Conservation (phyloP, 1,140 invertebrate species). For the Trichomalopsis sarcophagae region DNA sequence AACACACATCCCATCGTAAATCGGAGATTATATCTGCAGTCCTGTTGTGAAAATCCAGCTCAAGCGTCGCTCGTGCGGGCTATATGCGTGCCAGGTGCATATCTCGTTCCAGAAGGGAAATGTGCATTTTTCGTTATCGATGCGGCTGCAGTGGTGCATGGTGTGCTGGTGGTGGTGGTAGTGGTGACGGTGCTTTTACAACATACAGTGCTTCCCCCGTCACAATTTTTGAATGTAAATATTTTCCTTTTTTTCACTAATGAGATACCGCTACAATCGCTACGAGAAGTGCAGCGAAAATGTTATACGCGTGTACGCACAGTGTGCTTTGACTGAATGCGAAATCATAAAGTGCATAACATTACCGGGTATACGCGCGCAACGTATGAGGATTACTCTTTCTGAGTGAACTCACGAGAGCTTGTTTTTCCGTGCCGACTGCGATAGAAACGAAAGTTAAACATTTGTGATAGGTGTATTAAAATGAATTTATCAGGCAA, state of each 20-base stretch:
- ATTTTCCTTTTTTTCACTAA: not conserved
- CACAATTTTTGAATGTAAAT: not conserved
- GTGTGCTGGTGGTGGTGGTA: not conserved
- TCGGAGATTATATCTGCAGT: not conserved
- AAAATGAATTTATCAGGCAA: not conserved
- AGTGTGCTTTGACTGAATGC: not conserved
- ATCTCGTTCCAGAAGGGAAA: not conserved
- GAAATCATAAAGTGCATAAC: not conserved
- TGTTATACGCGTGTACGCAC: not conserved
- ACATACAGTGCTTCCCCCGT: slow-evolving; percentile 22
- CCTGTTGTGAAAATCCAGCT: not conserved
- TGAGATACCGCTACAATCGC: not conserved
- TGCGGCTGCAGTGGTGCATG: not conserved
- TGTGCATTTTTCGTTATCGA: slow-evolving; percentile 9
- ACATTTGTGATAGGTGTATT: not conserved
- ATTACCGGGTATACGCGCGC: too few species aligned
- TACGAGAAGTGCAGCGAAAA: not conserved
- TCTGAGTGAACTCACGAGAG: not conserved
- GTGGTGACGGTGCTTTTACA: not conserved
- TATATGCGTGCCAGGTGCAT: not conserved
- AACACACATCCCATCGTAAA: not conserved
- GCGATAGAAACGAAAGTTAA: not conserved
- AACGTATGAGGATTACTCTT: not conserved
- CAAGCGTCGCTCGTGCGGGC: not conserved
- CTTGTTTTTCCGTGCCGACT: not conserved